phyloP scores from a whole-genome alignment of 92 coral and sea anemone genomes.

The Metridium senile region DNA sequence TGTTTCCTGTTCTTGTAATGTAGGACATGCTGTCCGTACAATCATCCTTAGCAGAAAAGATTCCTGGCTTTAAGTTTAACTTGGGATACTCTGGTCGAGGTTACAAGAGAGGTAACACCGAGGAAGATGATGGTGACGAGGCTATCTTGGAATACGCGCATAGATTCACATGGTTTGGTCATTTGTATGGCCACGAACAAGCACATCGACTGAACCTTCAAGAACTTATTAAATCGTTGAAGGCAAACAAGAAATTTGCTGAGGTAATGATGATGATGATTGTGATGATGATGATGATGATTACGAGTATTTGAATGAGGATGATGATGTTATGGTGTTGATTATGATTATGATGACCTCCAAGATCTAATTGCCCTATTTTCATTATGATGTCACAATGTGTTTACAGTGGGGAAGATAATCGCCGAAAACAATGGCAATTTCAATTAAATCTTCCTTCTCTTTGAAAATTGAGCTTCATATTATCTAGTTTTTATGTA shows the following conservation, averaged over 20 bases:
- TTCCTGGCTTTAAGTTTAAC: slow-evolving; percentile 91
- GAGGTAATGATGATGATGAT: slow-evolving; percentile 53
- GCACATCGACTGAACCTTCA: slow-evolving; percentile 78
- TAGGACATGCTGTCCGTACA: slow-evolving; percentile 90
- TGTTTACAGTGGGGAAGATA: no score
- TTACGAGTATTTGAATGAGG: neutral
- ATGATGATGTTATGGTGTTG: neutral
- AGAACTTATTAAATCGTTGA: slow-evolving; percentile 73
- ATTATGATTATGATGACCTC: no score
- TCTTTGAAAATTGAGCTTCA: no score
- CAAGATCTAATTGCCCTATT: no score
- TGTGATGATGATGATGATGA: neutral
- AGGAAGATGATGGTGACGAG: slow-evolving; percentile 89
- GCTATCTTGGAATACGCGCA: slow-evolving; percentile 80
- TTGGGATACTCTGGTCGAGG: slow-evolving; percentile 95
- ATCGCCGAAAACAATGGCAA: no score
- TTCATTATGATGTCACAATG: no score
- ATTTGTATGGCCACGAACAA: slow-evolving; percentile 92
- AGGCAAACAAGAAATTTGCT: slow-evolving; percentile 81
- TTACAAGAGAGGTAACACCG: slow-evolving; percentile 72
- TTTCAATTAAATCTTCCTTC: no score
- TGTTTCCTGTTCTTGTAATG: no score
- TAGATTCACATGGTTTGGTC: slow-evolving; percentile 95
- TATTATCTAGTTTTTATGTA: no score
- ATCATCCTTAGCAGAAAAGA: slow-evolving; percentile 64